Percentiles rank a stretch among this genome's conserved stretches.
Evolutionary conservation across 2,888 invertebrate species (phyloP).

Genomic region (Tipula unca): DNA sequence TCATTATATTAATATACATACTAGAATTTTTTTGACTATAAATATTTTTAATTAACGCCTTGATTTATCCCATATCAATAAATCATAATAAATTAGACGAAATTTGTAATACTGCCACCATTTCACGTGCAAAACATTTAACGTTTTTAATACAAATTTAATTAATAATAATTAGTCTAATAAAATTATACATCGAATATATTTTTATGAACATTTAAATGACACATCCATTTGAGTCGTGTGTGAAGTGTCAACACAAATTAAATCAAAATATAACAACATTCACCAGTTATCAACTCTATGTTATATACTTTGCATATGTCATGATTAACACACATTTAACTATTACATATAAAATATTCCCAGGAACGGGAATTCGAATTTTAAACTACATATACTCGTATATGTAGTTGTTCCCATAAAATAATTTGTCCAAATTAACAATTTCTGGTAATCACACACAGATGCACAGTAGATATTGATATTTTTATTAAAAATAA

Average conservation of each 20-base stretch:
- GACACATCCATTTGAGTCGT: background rate
- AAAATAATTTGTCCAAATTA: background rate
- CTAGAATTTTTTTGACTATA: no score
- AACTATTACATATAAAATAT: background rate
- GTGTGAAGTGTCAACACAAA: background rate
- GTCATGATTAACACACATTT: background rate
- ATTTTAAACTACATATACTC: background rate
- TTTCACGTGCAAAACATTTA: no score
- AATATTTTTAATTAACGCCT: no score
- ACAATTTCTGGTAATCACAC: background rate
- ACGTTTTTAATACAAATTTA: no score
- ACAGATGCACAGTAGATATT: background rate
- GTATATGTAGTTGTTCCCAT: background rate
- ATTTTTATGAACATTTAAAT: background rate
- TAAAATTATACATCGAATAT: background rate
- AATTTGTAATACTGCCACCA: no score
- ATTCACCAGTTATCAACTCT: background rate
- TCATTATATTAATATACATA: no score
- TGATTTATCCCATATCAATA: no score
- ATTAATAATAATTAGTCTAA: no score
- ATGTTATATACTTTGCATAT: background rate
- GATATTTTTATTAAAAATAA: background rate
- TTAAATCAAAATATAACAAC: background rate
- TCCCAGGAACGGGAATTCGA: background rate
- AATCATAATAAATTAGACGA: no score